Evolutionary conservation across 2,797 vertebrate species (phyloP), one percentile per base, ranked within the genome.

Genomic region (Bradypodion pumilum): DNA sequence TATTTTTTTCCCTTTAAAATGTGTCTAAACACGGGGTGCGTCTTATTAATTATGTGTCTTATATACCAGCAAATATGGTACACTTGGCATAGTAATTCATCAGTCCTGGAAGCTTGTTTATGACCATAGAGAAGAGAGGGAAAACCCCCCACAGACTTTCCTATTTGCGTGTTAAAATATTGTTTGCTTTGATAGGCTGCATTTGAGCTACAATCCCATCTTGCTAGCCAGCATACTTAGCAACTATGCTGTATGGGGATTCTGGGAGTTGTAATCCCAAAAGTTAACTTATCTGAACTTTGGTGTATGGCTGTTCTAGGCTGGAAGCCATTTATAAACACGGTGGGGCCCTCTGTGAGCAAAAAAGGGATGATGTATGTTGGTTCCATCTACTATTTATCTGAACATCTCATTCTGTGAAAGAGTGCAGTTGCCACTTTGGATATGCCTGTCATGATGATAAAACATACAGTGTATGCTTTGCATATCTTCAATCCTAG

Each of bases 301-400:
- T n/a, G n/a, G n/a, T n/a, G n/a, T n/a, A n/a, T n/a, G n/a, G n/a
- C 9, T 19, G n/a, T 85, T 13, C 35, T 72, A 81, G 46, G 68
- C 83, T n/a, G 77, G 10, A 86, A 86, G 66, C 35, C 74, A 59
- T n/a, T 80, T 46, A 49, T 79, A 86, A 83, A 9, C 7, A 46
- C 66, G 23, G 7, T 52, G 13, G 40, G 44, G 23, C 16, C 9
- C 62, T 35, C 46, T 68, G 12, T n/a, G 75, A 56, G 32, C n/a
- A 52, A 44, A 68, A 69, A 32, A 88, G 85, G 29, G 68, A 32
- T 46, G 9, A 72, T 44, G 49, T 69, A 0, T 77, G 79, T 23
- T 77, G 37, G n/a, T 35, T 42, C 69, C 27, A 63, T 62, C n/a
- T n/a, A 82, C 2, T 80, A 87, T 12, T 72, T 73, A 25, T 82